Conservation (phyloP, 2,113 vertebrate species). For the Morone chrysops region DNA sequence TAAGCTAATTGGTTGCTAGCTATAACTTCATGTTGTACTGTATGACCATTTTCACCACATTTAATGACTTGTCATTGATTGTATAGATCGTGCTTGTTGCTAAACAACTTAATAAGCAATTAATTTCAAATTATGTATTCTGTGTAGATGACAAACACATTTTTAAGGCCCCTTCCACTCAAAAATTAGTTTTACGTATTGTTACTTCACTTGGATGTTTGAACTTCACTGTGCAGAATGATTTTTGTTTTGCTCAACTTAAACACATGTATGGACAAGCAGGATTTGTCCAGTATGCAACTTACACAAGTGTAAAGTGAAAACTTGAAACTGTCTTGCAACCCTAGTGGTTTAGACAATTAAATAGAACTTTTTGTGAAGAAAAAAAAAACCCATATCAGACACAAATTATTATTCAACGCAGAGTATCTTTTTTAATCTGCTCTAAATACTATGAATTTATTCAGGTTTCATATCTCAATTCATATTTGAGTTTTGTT, state of each 20-base stretch:
- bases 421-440: neutral
- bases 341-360: too few relatives aligned
- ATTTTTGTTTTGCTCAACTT: too few relatives aligned
- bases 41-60: neutral
- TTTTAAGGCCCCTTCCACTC: neutral
- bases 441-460: neutral
- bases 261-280: too few relatives aligned
- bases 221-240: too few relatives aligned
- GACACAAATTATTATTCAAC: neutral
- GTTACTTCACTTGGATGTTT: too few relatives aligned
- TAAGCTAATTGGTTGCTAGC: neutral
- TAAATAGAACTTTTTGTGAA: neutral
- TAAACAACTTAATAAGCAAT: neutral
- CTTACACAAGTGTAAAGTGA: neutral
- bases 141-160: too few relatives aligned
- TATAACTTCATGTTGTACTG: neutral
- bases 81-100: neutral
- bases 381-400: neutral
- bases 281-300: too few relatives aligned
- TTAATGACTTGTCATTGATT: neutral
- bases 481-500: constrained; percentile 7
- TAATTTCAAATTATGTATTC: neutral
- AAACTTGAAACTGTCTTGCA: too few relatives aligned
- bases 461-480: constrained; percentile 24
- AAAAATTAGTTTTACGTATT: neutral